Percentiles rank a stretch among this genome's conserved stretches.
Evolutionary conservation across 2,797 vertebrate genomes (phyloP).

Genomic region (Hemitrygon akajei): DNA sequence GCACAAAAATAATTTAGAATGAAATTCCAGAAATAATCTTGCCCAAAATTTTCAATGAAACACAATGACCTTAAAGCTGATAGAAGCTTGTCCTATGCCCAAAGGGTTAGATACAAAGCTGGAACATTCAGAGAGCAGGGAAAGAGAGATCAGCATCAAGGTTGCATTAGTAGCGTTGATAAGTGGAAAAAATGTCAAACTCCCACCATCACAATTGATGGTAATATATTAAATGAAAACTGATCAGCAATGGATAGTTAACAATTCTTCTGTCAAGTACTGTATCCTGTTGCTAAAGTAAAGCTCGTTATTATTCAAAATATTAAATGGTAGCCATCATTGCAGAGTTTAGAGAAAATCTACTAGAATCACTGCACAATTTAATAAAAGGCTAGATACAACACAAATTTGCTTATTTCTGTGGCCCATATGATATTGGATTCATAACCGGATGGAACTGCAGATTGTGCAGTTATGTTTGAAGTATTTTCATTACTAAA

Average conservation of each 20-base stretch:
- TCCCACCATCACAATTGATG: background rate
- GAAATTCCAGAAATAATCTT: background rate
- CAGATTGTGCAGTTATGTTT: background rate
- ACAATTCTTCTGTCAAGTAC: background rate
- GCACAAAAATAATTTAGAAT: slow-evolving; percentile 29
- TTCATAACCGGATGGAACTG: background rate
- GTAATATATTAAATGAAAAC: background rate
- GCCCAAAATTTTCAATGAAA: no score
- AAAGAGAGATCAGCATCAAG: background rate
- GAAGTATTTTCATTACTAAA: background rate
- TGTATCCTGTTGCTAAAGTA: no score
- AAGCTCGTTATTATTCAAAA: background rate
- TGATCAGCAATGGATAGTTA: background rate
- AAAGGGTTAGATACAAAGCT: background rate
- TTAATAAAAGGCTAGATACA: background rate
- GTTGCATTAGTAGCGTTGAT: background rate
- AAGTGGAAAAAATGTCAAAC: background rate
- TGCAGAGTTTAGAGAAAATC: background rate
- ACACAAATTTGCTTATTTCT: background rate
- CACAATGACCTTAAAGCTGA: background rate
- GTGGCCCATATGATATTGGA: background rate
- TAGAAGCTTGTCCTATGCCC: background rate
- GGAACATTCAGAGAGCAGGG: background rate
- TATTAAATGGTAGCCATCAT: background rate
- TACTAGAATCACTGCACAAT: background rate